Evolutionary conservation across 1,140 invertebrate genomes (phyloP), one percentile per base, ranked within the genome.

Genomic region (Eulimnadia texana): DNA sequence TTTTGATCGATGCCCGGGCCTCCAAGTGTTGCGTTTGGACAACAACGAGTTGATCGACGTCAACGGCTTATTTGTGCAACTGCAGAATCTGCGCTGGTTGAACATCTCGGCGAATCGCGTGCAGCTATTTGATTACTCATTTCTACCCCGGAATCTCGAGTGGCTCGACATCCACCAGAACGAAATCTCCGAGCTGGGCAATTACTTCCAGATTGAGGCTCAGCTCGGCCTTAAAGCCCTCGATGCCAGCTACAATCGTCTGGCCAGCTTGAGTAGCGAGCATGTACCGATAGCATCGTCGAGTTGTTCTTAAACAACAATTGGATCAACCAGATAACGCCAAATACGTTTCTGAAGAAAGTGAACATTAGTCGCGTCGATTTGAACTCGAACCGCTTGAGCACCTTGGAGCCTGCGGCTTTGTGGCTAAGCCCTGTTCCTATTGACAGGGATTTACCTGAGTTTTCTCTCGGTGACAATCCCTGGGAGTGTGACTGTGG

Each of bases 101-200:
- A 93, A 93, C 72, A 76, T 92, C n/a, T 90, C 88, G 1, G 85
- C 90, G 73, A 93, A 93, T 77, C 78, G 78, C 68, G 75, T 93
- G 68, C 82, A 88, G 51, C 89, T 87, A 86, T 92, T 92, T 70
- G 89, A 93, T 71, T 92, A 90, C 70, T 87, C 87, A 16, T 88
- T 90, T 71, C 83, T 93, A 63, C 89, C 89, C 10, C 82, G 79
- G 51, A 89, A 88, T 71, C 75, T 93, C 51, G 90, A 92, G 72
- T 93, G 88, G 87, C 75, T 93, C 68, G 89, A 93, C 70, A 84
- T 93, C 66, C 88, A 90, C 70, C 82, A 86, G 47, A 93, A 93
- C 71, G 86, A 84, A 66, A 88, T 93, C 68, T 85, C 88, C 72
- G 82, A 83, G 33, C 74, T 92, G 55, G 86, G 82, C 9, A 91